Conservation (phyloP, 2,113 vertebrate genomes). For the Podilymbus podiceps region DNA sequence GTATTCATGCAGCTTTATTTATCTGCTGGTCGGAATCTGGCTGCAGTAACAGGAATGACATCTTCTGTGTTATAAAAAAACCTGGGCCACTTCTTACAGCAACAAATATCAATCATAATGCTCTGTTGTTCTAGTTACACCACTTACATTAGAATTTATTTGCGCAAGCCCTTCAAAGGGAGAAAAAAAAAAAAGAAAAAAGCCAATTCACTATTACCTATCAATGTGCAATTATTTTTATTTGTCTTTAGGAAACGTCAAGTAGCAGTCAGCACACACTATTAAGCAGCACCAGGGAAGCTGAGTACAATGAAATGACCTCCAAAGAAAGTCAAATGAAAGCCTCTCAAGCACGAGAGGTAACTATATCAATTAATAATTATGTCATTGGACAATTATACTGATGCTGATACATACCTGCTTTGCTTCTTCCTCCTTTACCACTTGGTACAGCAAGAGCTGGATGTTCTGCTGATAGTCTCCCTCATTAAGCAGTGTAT, state of each 20-base stretch:
- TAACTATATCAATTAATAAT: constrained; percentile 63
- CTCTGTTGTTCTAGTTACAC: not conserved
- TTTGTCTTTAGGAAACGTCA: constrained; percentile 75
- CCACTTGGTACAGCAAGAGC: not conserved
- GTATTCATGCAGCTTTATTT: not conserved
- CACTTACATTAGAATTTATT: not conserved
- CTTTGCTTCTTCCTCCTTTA: constrained; percentile 2
- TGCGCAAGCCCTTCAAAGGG: not conserved
- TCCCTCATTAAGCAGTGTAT: not conserved
- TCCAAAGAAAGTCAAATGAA: constrained; percentile 70
- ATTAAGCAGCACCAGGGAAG: constrained; percentile 63
- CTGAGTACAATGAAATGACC: constrained; percentile 58
- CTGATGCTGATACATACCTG: not conserved
- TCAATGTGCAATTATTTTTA: constrained; percentile 13
- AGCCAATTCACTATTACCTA: not conserved
- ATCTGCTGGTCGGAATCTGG: not conserved
- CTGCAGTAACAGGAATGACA: not conserved
- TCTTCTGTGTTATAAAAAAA: not conserved
- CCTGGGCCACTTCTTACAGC: not conserved
- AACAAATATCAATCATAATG: not conserved
- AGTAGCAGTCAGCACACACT: constrained; percentile 72
- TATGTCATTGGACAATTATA: not conserved
- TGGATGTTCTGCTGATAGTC: not conserved
- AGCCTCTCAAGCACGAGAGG: constrained; percentile 78
- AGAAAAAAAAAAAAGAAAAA: not conserved